A percentile compares a stretch with the other conserved stretches of the same genome.
Conservation (phyloP, 2,888 invertebrate species). For the Agonum fuliginosum region DNA sequence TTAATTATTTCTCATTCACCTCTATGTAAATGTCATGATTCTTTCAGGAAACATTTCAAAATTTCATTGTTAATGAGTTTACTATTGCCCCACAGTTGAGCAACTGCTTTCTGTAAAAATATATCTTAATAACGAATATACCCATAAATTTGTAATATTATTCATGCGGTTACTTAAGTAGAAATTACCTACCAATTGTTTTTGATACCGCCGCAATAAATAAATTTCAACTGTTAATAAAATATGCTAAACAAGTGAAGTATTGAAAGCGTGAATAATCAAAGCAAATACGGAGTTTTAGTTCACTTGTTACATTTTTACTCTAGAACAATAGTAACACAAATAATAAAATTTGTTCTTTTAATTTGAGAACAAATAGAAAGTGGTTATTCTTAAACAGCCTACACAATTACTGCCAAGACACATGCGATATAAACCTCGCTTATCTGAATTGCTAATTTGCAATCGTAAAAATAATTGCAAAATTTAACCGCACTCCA, state of each 20-base stretch:
- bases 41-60: constrained; percentile 22
- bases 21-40: constrained; percentile 43
- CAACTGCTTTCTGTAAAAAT: constrained; percentile 5
- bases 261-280: constrained; percentile 56
- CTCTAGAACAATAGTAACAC: constrained; percentile 49
- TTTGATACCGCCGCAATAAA: constrained; percentile 35
- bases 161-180: constrained; percentile 34
- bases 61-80: constrained; percentile 27
- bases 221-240: constrained; percentile 44
- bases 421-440: constrained; percentile 9
- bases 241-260: constrained; percentile 45
- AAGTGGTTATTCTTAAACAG: constrained; percentile 46
- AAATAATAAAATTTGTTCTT: constrained; percentile 53
- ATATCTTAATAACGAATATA: constrained; percentile 38
- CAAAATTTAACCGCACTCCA: constrained; percentile 36
- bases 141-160: constrained; percentile 37
- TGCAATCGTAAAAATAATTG: constrained; percentile 43
- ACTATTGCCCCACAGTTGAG: neutral
- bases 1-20: constrained; percentile 42
- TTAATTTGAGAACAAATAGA: constrained; percentile 51
- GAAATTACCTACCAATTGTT: constrained; percentile 37
- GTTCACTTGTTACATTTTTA: constrained; percentile 26
- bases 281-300: constrained; percentile 49
- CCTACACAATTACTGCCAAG: constrained; percentile 44
- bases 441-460: constrained; percentile 41